These are phyloP conservation scores for Troides aeacus DNA, from an alignment of 2,888 invertebrate species.

Conservation along the genomic window DNA sequence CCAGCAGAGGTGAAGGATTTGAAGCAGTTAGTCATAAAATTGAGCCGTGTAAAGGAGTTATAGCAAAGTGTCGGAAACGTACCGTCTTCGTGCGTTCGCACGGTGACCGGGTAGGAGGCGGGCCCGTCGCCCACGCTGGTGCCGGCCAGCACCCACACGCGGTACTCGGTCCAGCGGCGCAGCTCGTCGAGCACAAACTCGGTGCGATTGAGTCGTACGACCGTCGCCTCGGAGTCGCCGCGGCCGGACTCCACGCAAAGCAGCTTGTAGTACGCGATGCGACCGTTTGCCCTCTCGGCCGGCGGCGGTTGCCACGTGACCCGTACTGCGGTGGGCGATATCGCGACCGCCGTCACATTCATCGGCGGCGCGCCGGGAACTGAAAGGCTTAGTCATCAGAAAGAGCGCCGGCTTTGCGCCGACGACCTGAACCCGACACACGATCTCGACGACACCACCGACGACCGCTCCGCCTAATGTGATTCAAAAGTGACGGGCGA, in stretches of 20 bases:
- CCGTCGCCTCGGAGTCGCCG: slow-evolving; percentile 91
- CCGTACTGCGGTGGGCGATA: slow-evolving; percentile 92
- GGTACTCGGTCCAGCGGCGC: slow-evolving; percentile 97
- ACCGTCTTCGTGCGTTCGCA: slow-evolving; percentile 99
- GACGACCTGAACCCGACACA: neutral
- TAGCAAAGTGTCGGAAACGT: slow-evolving; percentile 80
- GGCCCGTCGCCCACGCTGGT: slow-evolving; percentile 98
- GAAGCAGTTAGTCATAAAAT: slow-evolving; percentile 43
- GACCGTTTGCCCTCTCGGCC: slow-evolving; percentile 93
- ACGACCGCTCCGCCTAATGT: neutral
- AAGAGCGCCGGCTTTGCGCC: slow-evolving; percentile 11
- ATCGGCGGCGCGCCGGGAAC: slow-evolving; percentile 98
- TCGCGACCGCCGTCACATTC: slow-evolving; percentile 93
- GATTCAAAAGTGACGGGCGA: neutral
- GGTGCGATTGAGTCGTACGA: slow-evolving; percentile 89
- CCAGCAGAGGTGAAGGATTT: no score
- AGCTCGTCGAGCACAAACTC: slow-evolving; percentile 92
- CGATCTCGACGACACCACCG: slow-evolving; percentile 32
- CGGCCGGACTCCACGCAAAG: slow-evolving; percentile 92
- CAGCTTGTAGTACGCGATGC: slow-evolving; percentile 96
- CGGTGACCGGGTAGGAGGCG: slow-evolving; percentile 93
- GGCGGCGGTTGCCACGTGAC: slow-evolving; percentile 97
- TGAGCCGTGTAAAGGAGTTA: slow-evolving; percentile 38
- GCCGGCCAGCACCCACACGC: slow-evolving; percentile 97
- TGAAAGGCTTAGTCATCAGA: slow-evolving; percentile 74